Conservation (phyloP, 1,140 invertebrate genomes). For the Conus betulinus region DNA sequence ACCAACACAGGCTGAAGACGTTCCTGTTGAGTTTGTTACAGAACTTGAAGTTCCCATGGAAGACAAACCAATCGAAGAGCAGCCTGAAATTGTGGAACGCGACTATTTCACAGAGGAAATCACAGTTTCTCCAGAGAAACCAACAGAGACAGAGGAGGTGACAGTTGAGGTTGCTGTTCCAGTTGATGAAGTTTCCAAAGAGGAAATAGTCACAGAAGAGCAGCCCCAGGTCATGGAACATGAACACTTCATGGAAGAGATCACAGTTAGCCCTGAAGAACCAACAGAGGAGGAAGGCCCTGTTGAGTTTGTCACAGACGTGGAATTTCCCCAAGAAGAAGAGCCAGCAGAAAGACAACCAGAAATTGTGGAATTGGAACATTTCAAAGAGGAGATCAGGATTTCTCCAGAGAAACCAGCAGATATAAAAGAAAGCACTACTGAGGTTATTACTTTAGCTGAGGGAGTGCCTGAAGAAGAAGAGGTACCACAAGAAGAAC, state of each 20-base stretch:
- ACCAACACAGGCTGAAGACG: background rate
- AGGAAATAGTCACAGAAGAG: background rate
- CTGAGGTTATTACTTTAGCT: conserved; percentile 29
- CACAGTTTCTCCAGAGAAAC: conserved; percentile 33
- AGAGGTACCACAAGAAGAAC: no score
- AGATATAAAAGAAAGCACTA: conserved; percentile 28
- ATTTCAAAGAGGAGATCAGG: conserved; percentile 20
- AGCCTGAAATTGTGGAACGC: no score
- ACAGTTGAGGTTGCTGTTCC: background rate
- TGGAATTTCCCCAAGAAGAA: conserved; percentile 43
- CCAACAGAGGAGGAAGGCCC: conserved; percentile 1
- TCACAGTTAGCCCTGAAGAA: conserved; percentile 16
- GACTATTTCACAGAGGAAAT: conserved; percentile 15
- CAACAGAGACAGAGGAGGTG: conserved; percentile 9
- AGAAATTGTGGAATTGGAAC: conserved; percentile 34
- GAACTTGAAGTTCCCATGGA: no score
- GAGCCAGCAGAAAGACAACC: conserved; percentile 35
- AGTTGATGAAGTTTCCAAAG: background rate
- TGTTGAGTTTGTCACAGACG: conserved; percentile 28
- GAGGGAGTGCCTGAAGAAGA: background rate
- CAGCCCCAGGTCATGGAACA: conserved; percentile 19
- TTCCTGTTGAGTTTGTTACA: background rate
- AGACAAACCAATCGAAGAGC: no score
- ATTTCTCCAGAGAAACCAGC: conserved; percentile 18
- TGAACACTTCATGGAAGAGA: conserved; percentile 35